Evolutionary conservation across 2,797 vertebrate species (phyloP).

Genomic region (Hydrolagus colliei): DNA sequence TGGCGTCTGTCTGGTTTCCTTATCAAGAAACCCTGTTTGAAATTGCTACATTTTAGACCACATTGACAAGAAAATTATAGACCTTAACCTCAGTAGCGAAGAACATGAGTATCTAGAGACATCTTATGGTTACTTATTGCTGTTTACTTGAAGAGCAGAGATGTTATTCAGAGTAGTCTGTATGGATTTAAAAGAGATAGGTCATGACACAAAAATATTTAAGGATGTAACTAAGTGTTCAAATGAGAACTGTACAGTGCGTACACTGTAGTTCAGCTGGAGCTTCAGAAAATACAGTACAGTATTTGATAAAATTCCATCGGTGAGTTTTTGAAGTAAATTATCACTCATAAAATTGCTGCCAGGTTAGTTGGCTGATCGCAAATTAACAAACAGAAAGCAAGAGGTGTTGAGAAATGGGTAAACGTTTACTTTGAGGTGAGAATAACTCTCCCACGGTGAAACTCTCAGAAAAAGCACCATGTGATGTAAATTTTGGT

Average conservation of each 20-base stretch:
- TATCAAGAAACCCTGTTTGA: too few relatives aligned
- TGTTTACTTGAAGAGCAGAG: too few relatives aligned
- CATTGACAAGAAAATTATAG: not conserved
- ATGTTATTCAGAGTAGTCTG: not conserved
- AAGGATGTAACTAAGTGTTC: not conserved
- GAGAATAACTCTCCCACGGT: too few relatives aligned
- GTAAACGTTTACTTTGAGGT: not conserved
- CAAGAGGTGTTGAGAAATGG: not conserved
- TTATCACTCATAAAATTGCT: not conserved
- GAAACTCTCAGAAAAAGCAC: too few relatives aligned
- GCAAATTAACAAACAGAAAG: not conserved
- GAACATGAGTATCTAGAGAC: not conserved
- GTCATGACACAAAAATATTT: not conserved
- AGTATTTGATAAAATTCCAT: constrained; percentile 2
- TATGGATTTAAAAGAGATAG: not conserved
- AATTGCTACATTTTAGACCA: too few relatives aligned
- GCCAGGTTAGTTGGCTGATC: not conserved
- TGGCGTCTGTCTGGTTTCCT: too few relatives aligned
- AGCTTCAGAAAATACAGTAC: not conserved
- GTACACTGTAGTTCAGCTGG: not conserved
- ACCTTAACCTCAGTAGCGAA: not conserved
- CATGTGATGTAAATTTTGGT: too few relatives aligned
- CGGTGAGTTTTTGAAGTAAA: not conserved
- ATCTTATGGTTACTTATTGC: not conserved
- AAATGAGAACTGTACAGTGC: not conserved